A percentile compares a stretch with the other conserved stretches of the same genome.
phyloP scores from a whole-genome alignment of 2,797 vertebrate genomes.

The Gambusia yucatana region DNA sequence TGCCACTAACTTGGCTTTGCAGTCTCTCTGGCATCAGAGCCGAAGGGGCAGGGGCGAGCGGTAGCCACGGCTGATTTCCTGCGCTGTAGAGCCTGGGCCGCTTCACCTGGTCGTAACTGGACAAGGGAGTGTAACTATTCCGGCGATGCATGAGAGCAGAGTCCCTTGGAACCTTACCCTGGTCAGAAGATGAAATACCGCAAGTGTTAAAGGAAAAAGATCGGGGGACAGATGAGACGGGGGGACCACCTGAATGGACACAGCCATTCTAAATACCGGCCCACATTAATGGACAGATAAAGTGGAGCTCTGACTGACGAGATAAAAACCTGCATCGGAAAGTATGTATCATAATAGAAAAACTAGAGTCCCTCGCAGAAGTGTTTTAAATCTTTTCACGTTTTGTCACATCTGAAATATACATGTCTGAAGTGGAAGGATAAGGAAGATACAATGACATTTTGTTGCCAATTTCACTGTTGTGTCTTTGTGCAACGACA shows the following conservation, averaged over 20 bases:
- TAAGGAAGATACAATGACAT: neutral
- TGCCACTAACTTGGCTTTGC: slow-evolving; percentile 88
- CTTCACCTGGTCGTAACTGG: slow-evolving; percentile 90
- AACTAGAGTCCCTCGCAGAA: neutral
- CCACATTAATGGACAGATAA: neutral
- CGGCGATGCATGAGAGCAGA: slow-evolving; percentile 89
- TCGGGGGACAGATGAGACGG: slow-evolving; percentile 34
- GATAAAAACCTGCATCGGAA: neutral
- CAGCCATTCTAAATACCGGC: slow-evolving; percentile 17
- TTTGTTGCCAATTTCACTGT: no score
- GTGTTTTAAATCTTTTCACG: neutral
- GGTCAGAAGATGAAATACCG: slow-evolving; percentile 78
- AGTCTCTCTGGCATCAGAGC: slow-evolving; percentile 86
- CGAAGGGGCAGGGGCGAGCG: slow-evolving; percentile 83
- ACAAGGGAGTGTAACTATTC: slow-evolving; percentile 96
- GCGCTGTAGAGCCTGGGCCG: slow-evolving; percentile 94
- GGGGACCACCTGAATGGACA: slow-evolving; percentile 32
- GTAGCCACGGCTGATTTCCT: slow-evolving; percentile 90
- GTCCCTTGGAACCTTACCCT: slow-evolving; percentile 84
- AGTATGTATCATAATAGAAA: slow-evolving; percentile 1
- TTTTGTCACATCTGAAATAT: neutral
- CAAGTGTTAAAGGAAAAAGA: slow-evolving; percentile 70
- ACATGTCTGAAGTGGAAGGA: neutral
- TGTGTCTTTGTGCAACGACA: no score
- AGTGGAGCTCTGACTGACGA: slow-evolving; percentile 1